Base-by-base conservation (phyloP, 2,113 vertebrate species). In the Apaloderma vittatum region DNA sequence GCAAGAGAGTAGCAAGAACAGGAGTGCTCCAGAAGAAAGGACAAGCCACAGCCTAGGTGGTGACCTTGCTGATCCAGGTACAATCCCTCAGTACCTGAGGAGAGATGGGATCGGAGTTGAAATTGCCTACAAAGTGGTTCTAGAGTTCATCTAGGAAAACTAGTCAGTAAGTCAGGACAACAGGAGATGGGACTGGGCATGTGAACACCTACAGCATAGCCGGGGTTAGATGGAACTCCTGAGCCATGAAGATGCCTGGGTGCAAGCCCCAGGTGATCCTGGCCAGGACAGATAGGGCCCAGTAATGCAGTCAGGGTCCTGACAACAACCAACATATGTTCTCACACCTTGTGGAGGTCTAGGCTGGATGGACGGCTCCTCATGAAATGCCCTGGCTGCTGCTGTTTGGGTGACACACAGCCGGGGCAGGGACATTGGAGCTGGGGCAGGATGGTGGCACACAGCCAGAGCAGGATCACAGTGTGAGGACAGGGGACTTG, bases 41-140 rank as follows among this genome's bases (percentile, higher is more conserved):
- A 76, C 58, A 68, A 26, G 7, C 32, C 65, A 61, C 45, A 73
- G 29, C 32, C n/a, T 19, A 54, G 27, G 18, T 24, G 27, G 23
- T 45, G 65, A 57, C 8, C 9, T 5, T 0, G 0, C n/a, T 54
- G 36, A 9, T 78, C 46, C 2, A 2, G 6, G 36, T 43, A 43
- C 21, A 22, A n/a, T 20, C n/a, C 17, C 57, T 75, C 2, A 0
- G 48, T n/a, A 40, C 22, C 32, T 10, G 15, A 86, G 45, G 32
- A 73, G 88, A 73, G 54, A 46, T 20, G 43, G 70, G 55, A 45
- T 24, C 51, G 26, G 14, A 49, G 21, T n/a, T 30, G 66, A 79
- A 59, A 48, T 3, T 4, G 63, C 24, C 17, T 57, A 72, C 32
- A 51, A 36, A 55, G 21, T 13, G 55, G 18, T 23, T 71, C 36